Conservation (phyloP, 2,888 invertebrate species). For the Timandra comae region DNA sequence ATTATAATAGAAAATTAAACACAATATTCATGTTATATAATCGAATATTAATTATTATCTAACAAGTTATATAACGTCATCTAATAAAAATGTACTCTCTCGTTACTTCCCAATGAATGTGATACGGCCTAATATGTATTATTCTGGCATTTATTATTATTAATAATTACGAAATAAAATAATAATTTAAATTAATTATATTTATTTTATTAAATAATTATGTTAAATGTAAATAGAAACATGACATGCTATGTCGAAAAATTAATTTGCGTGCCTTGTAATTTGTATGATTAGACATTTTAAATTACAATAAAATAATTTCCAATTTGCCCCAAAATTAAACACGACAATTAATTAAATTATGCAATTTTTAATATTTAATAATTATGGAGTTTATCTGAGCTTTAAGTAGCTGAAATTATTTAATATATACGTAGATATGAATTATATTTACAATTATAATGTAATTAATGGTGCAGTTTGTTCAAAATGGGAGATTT, state of each 20-base stretch:
- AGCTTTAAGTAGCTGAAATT: conserved; percentile 23
- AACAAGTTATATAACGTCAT: not conserved
- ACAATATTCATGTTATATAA: conserved; percentile 9
- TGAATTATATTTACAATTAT: not conserved
- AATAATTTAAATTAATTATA: conserved; percentile 1
- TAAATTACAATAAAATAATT: not conserved
- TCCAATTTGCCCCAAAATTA: conserved; percentile 9
- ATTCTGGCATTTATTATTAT: no score
- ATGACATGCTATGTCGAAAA: conserved; percentile 19
- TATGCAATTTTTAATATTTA: conserved; percentile 10
- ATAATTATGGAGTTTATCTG: conserved; percentile 21
- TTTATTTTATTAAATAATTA: conserved; percentile 8
- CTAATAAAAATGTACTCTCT: not conserved
- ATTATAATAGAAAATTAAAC: conserved; percentile 5
- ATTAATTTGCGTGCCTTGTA: conserved; percentile 49
- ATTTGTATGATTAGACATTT: conserved; percentile 5
- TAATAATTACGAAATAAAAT: no score
- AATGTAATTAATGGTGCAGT: not conserved
- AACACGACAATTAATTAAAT: conserved; percentile 2
- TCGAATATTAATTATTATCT: conserved; percentile 3
- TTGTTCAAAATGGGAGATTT: not conserved
- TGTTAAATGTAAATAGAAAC: conserved; percentile 6
- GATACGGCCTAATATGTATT: conserved; percentile 12
- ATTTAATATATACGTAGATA: conserved; percentile 1
- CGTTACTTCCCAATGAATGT: not conserved